These are phyloP conservation scores for Paramormyrops hopkinsi DNA, from an alignment of 2,797 vertebrate genomes.

Conservation along the genomic window DNA sequence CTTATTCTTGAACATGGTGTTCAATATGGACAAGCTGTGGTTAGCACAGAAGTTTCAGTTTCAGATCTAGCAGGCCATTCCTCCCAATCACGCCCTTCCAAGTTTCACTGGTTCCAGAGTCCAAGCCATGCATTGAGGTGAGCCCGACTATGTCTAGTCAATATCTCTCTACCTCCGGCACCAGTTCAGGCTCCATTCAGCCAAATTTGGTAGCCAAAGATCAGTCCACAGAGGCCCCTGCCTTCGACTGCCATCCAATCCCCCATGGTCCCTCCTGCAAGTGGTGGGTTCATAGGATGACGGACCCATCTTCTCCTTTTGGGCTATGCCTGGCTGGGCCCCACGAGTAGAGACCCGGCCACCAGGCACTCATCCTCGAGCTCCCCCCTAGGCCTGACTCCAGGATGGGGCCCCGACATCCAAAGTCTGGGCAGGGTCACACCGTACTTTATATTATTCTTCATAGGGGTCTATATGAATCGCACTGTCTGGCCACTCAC, in stretches of 20 bases:
- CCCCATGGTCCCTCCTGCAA: not conserved
- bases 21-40: not conserved
- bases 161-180: not conserved
- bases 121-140: not conserved
- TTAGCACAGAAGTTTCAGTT: not conserved
- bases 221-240: not conserved
- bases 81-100: not conserved
- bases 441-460: not conserved
- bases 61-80: not conserved
- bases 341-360: not conserved
- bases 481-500: not conserved
- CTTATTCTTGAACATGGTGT: not conserved
- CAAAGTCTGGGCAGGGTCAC: not conserved
- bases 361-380: not conserved
- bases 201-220: not conserved
- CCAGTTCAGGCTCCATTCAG: not conserved
- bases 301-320: not conserved
- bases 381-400: not conserved
- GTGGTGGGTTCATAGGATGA: not conserved
- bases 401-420: not conserved
- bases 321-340: not conserved
- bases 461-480: not conserved
- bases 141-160: not conserved
- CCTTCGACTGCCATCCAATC: not conserved
- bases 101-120: not conserved